These are phyloP conservation scores for Arvicanthis niloticus DNA, from an alignment of 2,113 vertebrate species.

Conservation along the genomic window DNA sequence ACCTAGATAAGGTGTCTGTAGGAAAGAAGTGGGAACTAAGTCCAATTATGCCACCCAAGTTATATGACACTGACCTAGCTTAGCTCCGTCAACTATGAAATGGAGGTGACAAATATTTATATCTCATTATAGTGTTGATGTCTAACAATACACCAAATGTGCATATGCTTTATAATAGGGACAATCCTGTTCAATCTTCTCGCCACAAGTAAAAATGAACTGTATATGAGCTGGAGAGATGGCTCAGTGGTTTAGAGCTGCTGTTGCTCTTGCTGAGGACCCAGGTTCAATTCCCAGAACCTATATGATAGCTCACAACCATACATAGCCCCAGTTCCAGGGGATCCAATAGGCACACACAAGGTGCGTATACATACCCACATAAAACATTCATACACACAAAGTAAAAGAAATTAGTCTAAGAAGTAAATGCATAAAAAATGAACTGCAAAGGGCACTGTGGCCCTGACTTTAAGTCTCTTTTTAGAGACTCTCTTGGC, in stretches of 20 bases:
- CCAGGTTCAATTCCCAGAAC: not conserved
- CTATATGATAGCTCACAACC: not conserved
- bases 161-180: not conserved
- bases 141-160: not conserved
- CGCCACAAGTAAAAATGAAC: conserved; percentile 1
- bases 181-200: not conserved
- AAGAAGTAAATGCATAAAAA: not conserved
- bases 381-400: not conserved
- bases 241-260: not conserved
- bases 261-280: not conserved
- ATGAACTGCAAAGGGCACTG: not conserved
- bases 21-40: not conserved
- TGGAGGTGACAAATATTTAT: not conserved
- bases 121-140: not conserved
- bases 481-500: not conserved
- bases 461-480: not conserved
- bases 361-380: not conserved
- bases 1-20: not conserved
- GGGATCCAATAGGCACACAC: not conserved
- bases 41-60: not conserved
- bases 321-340: not conserved
- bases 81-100: not conserved
- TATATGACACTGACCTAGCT: not conserved
- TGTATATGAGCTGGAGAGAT: not conserved
- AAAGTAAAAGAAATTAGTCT: not conserved